Evolutionary conservation across 2,888 invertebrate genomes (phyloP).

Genomic region (Hipparchia semele): DNA sequence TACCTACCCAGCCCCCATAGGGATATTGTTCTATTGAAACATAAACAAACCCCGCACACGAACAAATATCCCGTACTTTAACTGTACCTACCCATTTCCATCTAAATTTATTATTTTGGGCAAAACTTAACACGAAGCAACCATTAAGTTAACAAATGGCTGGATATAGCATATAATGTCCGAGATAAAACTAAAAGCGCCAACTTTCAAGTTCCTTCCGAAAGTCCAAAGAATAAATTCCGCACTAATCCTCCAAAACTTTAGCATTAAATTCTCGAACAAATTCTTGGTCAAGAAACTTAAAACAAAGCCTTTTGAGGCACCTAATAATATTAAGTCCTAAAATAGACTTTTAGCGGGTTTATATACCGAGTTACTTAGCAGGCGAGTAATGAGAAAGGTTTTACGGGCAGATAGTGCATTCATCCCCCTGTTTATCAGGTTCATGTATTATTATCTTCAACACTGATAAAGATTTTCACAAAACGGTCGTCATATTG

Average conservation of each 20-base stretch:
- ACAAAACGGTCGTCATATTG: slow-evolving; percentile 30
- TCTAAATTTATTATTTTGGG: slow-evolving; percentile 11
- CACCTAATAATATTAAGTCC: slow-evolving; percentile 34
- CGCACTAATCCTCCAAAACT: slow-evolving; percentile 32
- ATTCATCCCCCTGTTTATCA: slow-evolving; percentile 54
- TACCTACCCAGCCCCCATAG: slow-evolving; percentile 19
- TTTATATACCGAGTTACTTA: slow-evolving; percentile 31
- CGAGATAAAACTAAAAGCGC: slow-evolving; percentile 24
- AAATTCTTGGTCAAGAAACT: slow-evolving; percentile 36
- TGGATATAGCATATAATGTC: slow-evolving; percentile 18
- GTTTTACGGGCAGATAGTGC: slow-evolving; percentile 42
- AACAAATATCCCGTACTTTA: not conserved
- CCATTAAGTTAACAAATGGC: slow-evolving; percentile 23
- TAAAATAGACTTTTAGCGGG: slow-evolving; percentile 36
- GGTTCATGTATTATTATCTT: slow-evolving; percentile 38
- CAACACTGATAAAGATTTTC: not conserved
- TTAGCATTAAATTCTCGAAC: slow-evolving; percentile 35
- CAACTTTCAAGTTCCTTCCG: slow-evolving; percentile 30
- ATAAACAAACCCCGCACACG: slow-evolving; percentile 10
- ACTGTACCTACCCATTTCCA: not conserved
- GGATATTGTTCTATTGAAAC: slow-evolving; percentile 35
- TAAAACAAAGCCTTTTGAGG: slow-evolving; percentile 37
- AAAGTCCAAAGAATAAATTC: slow-evolving; percentile 32
- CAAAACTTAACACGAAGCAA: slow-evolving; percentile 9
- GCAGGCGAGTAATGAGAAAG: slow-evolving; percentile 34